Conservation (phyloP, 2,888 invertebrate genomes). For the Rhingia campestris region DNA sequence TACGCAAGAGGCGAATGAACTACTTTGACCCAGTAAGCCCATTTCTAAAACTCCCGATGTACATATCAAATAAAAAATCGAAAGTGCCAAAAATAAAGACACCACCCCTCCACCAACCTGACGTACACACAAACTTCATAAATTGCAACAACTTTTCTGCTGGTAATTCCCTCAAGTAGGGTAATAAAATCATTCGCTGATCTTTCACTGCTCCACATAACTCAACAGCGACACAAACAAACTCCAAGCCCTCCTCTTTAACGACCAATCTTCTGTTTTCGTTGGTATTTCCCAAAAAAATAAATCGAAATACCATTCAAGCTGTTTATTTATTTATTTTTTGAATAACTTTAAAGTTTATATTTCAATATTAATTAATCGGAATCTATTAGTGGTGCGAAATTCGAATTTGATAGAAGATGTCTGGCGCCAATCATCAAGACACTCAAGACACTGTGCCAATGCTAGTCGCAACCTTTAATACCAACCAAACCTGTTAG, state of each 20-base stretch:
- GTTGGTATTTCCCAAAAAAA: conserved; percentile 28
- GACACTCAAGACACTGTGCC: not conserved
- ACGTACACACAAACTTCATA: no score
- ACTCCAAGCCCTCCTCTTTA: not conserved
- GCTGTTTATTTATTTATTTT: no score
- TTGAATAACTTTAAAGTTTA: not conserved
- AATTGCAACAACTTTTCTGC: no score
- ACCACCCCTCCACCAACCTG: not conserved
- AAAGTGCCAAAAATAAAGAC: conserved; percentile 6
- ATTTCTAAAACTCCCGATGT: not conserved
- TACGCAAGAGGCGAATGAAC: not conserved
- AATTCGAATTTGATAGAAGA: conserved; percentile 32
- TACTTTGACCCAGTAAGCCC: conserved; percentile 26
- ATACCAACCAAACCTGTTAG: conserved; percentile 27
- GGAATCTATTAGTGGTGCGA: conserved; percentile 30
- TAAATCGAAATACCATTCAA: no score
- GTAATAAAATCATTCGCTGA: not conserved
- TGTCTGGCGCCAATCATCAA: conserved; percentile 53
- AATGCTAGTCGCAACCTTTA: conserved; percentile 37
- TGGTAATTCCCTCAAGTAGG: not conserved
- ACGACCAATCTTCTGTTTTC: conserved; percentile 13
- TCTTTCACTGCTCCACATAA: conserved; percentile 34
- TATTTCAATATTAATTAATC: conserved; percentile 46
- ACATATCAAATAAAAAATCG: conserved; percentile 8
- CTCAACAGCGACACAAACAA: not conserved